These are phyloP conservation scores for Salarias fasciatus DNA, from an alignment of 2,797 vertebrate genomes.

Conservation along the genomic window DNA sequence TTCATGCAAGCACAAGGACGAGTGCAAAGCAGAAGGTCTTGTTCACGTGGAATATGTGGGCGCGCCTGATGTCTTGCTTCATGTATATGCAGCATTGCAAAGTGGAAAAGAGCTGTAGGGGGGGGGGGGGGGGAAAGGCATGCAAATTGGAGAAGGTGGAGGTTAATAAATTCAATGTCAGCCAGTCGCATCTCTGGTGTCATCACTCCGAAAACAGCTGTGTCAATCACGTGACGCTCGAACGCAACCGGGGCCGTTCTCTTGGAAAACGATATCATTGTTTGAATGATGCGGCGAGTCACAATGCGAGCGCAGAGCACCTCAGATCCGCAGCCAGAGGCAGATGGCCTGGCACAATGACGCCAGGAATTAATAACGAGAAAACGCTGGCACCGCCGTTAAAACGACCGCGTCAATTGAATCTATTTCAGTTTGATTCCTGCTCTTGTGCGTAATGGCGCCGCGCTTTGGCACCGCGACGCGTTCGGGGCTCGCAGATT, in stretches of 20 bases:
- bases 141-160: background rate
- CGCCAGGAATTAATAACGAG: background rate
- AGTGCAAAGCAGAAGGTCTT: background rate
- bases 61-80: background rate
- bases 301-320: background rate
- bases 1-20: background rate
- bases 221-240: constrained; percentile 6
- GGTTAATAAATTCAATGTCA: constrained; percentile 1
- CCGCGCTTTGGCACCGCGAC: background rate
- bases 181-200: constrained; percentile 1
- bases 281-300: background rate
- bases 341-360: background rate
- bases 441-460: constrained; percentile 8
- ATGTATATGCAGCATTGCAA: background rate
- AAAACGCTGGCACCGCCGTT: background rate
- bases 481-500: constrained; percentile 10
- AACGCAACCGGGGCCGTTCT: background rate
- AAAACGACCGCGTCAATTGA: background rate
- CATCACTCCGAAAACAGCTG: background rate
- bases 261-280: background rate
- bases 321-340: background rate
- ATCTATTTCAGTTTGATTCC: constrained; percentile 4
- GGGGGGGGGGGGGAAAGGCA: background rate
- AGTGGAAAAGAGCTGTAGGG: too few relatives aligned
- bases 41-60: background rate